Conservation (phyloP, 1,140 invertebrate species). For the Chironomus striatipennis region DNA sequence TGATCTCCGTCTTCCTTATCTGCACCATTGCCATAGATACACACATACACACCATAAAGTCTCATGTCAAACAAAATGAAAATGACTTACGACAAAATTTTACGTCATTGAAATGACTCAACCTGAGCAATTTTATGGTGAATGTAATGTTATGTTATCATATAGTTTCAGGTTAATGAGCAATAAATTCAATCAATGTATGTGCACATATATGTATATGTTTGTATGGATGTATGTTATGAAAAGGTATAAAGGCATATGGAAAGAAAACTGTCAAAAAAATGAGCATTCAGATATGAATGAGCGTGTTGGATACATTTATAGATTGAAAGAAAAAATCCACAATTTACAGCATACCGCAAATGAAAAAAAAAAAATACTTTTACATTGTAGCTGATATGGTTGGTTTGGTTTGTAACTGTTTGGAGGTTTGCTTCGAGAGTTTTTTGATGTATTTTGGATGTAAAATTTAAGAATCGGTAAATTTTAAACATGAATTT, state of each 20-base stretch:
- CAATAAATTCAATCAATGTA: background rate
- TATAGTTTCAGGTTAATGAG: constrained; percentile 13
- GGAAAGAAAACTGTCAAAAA: background rate
- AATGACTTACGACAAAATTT: background rate
- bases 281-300: background rate
- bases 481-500: no score
- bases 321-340: background rate
- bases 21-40: background rate
- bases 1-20: background rate
- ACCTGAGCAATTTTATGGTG: background rate
- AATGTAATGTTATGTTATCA: background rate
- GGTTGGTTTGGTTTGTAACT: no score
- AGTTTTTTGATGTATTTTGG: no score
- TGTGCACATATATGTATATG: background rate
- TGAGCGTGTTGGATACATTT: no score
- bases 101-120: no score
- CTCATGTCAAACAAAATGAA: background rate
- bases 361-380: background rate
- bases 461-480: no score
- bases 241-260: background rate
- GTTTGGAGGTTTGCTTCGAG: no score
- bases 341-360: background rate
- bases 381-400: no score
- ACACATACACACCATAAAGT: background rate
- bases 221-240: no score